Conservation (phyloP, 2,888 invertebrate species). For the Acanthosepion pharaonis region DNA sequence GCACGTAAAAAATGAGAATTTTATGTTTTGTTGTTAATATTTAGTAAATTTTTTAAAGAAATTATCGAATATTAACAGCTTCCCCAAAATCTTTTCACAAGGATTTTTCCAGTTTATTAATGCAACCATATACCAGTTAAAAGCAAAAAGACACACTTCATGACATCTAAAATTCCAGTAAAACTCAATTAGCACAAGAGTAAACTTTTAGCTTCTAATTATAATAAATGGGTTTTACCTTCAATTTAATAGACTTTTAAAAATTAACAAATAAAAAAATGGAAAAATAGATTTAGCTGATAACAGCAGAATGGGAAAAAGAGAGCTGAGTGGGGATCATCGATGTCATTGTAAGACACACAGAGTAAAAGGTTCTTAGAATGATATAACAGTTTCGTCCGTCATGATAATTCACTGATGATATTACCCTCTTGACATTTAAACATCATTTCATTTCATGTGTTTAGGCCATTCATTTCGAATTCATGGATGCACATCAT, state of each 20-base stretch:
- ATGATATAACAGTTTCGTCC: background rate
- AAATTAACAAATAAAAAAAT: background rate
- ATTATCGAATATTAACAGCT: no score
- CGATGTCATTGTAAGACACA: background rate
- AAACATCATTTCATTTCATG: background rate
- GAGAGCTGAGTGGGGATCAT: background rate
- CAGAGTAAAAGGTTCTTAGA: background rate
- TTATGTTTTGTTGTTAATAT: no score
- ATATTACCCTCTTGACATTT: background rate
- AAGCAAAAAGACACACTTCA: no score
- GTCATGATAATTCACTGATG: background rate
- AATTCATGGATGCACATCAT: background rate
- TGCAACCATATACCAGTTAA: no score
- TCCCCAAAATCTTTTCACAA: no score
- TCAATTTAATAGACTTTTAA: background rate
- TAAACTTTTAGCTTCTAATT: background rate
- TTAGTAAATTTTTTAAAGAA: no score
- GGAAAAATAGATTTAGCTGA: background rate
- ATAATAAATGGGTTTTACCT: background rate
- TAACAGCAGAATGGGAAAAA: background rate
- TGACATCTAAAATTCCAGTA: background rate
- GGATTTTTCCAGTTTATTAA: no score
- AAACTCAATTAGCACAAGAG: background rate
- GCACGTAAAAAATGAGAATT: no score
- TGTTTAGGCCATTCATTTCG: background rate